Conservation (phyloP, 2,888 invertebrate species). For the Acanthosepion esculentum region DNA sequence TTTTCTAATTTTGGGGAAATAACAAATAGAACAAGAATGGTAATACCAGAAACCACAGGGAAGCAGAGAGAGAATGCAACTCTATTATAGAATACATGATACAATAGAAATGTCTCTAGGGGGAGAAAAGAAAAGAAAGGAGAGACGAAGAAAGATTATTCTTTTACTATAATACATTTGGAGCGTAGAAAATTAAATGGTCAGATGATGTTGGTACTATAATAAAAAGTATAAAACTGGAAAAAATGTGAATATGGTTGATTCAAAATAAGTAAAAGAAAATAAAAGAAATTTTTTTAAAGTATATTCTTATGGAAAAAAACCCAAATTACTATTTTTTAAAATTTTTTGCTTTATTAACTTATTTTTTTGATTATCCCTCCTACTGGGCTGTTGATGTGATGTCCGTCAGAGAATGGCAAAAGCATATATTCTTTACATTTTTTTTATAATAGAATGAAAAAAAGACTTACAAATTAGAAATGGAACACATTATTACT, state of each 20-base stretch:
- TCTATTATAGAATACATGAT: neutral
- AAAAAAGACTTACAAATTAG: too few relatives aligned
- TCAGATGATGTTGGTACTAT: neutral
- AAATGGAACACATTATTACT: too few relatives aligned
- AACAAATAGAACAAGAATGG: neutral
- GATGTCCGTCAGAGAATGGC: neutral
- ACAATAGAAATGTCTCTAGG: neutral
- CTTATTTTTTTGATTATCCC: neutral
- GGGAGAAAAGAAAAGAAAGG: neutral
- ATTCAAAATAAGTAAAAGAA: neutral
- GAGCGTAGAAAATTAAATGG: slow-evolving; percentile 8
- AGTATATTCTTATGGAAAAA: neutral
- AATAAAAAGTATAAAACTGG: neutral
- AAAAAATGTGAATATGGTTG: neutral
- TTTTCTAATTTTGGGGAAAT: neutral
- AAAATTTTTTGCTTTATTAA: neutral
- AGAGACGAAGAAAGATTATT: neutral
- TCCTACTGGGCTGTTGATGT: slow-evolving; percentile 5
- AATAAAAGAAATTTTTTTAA: neutral
- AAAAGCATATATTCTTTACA: neutral
- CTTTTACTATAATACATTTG: slow-evolving; percentile 2
- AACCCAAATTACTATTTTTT: neutral
- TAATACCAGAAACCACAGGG: neutral
- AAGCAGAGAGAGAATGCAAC: neutral
- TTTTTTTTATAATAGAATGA: too few relatives aligned